Evolutionary conservation across 1,140 invertebrate species (phyloP), one percentile per base, ranked within the genome.

Genomic region (Aphis craccivora): DNA sequence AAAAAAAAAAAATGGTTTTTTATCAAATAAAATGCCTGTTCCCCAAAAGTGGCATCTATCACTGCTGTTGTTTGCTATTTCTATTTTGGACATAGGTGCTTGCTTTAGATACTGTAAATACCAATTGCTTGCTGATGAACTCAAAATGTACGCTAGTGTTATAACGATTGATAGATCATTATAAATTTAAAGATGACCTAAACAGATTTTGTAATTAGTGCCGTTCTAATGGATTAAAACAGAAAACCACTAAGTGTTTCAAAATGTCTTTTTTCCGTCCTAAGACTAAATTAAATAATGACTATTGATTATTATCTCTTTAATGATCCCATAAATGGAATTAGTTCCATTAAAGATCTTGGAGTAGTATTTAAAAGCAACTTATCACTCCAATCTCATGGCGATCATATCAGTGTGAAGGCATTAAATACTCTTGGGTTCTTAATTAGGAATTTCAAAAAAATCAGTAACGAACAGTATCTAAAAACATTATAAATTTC

Each of bases 71-170:
- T 86, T 86, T 45, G 84, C 84, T 45, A 25, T 86, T 45, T 86
- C 45, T 86, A 86, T 86, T 86, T 25, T 86, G 84, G 37, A 45
- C 14, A 45, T 86, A 86, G 40, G 84, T 86, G 84, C 25, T 30
- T 86, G 84, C 9, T 86, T 86, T 18, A 86, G 45, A 86, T 86
- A 45, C 84, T 86, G 40, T 86, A 86, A 86, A 25, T 86, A 86
- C 43, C 7, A 86, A 45, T 25, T 86, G 84, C 45, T 86, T 45
- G 43, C 84, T 45, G 22, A 86, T 86, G 37, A 86, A 45, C 43
- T 86, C 43, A 86, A 86, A 23, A 86, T 45, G 30, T 86, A 45
- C 45, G 84, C 84, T 25, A 86, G 45, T 43, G 25, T 86, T 14
- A 7, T 86, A 8, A 86, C 84, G 45, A 86, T 86, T 86, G 1